These are phyloP conservation scores for Cuculus canorus DNA, from an alignment of 2,797 vertebrate species.

Conservation along the genomic window DNA sequence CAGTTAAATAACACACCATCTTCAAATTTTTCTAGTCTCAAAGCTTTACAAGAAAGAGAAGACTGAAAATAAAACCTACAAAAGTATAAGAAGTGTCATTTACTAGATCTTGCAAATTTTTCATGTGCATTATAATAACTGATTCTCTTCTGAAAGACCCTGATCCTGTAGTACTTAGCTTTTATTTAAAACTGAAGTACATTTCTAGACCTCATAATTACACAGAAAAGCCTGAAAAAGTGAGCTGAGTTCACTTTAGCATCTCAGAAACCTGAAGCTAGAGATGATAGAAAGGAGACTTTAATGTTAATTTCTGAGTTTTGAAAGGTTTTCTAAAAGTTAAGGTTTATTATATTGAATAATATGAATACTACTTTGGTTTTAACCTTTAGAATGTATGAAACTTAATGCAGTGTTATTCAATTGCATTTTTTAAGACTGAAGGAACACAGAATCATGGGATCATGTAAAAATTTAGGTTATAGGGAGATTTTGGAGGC, in stretches of 20 bases:
- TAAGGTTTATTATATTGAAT: neutral
- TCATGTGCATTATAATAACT: neutral
- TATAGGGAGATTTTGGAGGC: constrained; percentile 36
- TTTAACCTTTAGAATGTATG: neutral
- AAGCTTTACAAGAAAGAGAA: neutral
- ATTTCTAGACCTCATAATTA: neutral
- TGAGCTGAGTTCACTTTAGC: neutral
- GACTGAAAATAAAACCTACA: neutral
- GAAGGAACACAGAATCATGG: neutral
- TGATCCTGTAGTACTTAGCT: neutral
- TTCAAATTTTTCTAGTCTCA: neutral
- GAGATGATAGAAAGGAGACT: neutral
- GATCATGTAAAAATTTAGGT: constrained; percentile 46
- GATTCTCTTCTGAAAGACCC: neutral
- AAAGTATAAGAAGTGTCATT: neutral
- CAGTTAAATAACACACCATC: neutral
- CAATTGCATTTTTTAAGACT: constrained; percentile 21
- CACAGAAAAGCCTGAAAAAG: neutral
- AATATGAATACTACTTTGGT: neutral
- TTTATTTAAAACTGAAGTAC: neutral
- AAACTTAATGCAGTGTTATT: neutral
- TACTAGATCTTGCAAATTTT: neutral
- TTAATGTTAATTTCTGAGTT: neutral
- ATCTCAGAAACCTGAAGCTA: neutral
- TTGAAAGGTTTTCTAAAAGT: neutral